A percentile compares a stretch with the other conserved stretches of the same genome.
Conservation (phyloP, 2,797 vertebrate species). For the Erethizon dorsatum region DNA sequence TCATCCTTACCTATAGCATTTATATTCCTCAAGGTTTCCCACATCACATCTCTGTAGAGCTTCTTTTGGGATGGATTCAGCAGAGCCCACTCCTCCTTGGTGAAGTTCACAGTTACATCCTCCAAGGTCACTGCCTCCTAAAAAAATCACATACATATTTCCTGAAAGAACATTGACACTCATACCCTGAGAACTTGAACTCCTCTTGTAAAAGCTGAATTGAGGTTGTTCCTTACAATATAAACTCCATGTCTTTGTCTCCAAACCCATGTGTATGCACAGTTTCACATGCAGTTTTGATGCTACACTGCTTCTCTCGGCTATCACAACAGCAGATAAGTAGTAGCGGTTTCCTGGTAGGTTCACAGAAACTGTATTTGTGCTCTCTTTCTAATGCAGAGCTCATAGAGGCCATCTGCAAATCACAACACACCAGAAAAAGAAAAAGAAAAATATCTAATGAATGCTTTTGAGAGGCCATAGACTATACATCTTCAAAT, state of each 20-base stretch:
- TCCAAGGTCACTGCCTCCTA: background rate
- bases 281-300: background rate
- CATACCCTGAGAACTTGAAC: background rate
- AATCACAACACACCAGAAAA: background rate
- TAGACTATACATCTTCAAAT: background rate
- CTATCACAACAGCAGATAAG: background rate
- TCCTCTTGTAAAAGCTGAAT: background rate
- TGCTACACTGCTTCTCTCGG: background rate
- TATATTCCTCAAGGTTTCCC: background rate
- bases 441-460: background rate
- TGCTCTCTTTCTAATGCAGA: background rate
- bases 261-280: background rate
- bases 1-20: background rate
- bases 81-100: background rate
- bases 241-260: background rate
- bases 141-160: background rate
- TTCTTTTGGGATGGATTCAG: background rate
- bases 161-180: background rate
- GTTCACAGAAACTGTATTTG: background rate
- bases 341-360: background rate
- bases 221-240: background rate
- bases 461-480: background rate
- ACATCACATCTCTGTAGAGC: background rate
- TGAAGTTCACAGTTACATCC: background rate
- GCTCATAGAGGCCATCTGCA: background rate